Evolutionary conservation across 1,140 invertebrate genomes (phyloP), one percentile per base, ranked within the genome.

Genomic region (Bilobella aurantiaca): DNA sequence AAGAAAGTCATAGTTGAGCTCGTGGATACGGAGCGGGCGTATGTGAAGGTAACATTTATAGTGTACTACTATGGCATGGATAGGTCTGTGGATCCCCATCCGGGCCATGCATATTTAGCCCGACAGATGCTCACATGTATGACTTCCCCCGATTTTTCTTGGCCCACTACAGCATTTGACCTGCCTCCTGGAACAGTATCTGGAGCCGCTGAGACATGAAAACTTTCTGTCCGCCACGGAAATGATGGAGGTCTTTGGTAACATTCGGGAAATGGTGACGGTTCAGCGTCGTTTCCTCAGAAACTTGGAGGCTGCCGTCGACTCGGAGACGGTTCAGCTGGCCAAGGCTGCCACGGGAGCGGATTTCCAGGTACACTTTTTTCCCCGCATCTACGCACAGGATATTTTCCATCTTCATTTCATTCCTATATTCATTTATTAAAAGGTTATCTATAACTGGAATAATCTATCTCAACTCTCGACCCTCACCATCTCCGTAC

Each of bases 241-340:
- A 80, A 92, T 96, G 75, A 91, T 90, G 77, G 90, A 92, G 46
- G 80, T 98, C 65, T 97, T 97, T 80, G 93, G 93, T 70, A 96
- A 97, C 79, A 96, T 98, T 75, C 90, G 93, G 77, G 93, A 97
- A 81, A 97, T 98, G 75, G 91, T 96, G 63, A 87, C 90, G 74
- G 97, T 97, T 82, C 95, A 98, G 82, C 81, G 91, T 74, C 89
- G 94, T 76, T 98, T 98, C 77, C 82, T 96, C 56, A 89, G 93
- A 80, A 96, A 93, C 81, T 83, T 98, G 67, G 92, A 96, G 78
- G 91, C 95, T 78, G 89, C 93, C 67, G 83, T 96, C 62, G 90
- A 94, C 76, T 82, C 90, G 73, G 92, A 96, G 77, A 85, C 89
- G n/a, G n/a, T n/a, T n/a, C n/a, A n/a, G n/a, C n/a, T n/a, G n/a